phyloP scores from a whole-genome alignment of 2,113 vertebrate species.

The Rousettus leschenaultii region DNA sequence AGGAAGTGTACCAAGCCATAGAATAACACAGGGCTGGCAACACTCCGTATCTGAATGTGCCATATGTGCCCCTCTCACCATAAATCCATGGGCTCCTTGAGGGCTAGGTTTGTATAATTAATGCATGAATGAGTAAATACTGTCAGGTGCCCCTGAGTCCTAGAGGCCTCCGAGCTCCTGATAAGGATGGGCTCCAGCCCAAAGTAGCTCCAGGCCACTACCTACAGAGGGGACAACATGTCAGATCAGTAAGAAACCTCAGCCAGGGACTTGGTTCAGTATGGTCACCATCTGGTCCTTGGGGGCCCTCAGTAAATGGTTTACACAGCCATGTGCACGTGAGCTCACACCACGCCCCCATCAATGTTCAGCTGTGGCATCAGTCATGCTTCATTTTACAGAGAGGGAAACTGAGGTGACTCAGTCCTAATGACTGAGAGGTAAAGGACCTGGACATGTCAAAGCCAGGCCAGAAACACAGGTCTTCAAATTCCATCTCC shows the following conservation, averaged over 20 bases:
- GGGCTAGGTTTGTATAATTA: neutral
- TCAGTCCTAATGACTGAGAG: neutral
- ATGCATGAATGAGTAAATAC: neutral
- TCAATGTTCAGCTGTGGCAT: neutral
- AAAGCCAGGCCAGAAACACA: neutral
- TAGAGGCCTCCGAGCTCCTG: neutral
- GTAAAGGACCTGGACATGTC: neutral
- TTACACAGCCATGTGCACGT: neutral
- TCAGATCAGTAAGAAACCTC: neutral
- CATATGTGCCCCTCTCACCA: neutral
- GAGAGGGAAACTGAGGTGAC: neutral
- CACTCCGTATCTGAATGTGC: neutral
- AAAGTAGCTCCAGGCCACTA: neutral
- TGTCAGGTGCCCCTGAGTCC: neutral
- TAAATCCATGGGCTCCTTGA: neutral
- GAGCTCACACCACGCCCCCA: neutral
- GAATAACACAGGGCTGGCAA: neutral
- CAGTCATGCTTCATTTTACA: neutral
- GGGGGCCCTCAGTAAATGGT: neutral
- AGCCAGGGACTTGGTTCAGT: neutral
- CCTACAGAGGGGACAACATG: neutral
- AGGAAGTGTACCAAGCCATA: neutral
- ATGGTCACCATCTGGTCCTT: neutral
- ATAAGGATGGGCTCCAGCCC: neutral
- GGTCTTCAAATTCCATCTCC: neutral